Evolutionary conservation across 2,888 invertebrate species (phyloP).

Genomic region (Erebia palarica): DNA sequence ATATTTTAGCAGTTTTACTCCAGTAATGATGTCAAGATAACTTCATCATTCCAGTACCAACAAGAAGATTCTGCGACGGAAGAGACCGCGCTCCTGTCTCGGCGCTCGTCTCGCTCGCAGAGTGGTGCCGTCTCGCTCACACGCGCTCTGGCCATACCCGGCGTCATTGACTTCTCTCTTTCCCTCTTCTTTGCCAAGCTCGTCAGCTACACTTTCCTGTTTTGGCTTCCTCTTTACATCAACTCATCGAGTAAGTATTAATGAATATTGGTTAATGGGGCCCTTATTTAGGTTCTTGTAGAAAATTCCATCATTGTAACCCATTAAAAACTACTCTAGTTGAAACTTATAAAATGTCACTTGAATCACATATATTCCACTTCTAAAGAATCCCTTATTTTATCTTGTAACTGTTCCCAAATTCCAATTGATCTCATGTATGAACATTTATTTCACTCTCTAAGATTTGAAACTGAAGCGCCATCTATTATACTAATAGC

Average conservation of each 20-base stretch:
- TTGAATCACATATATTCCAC: too few relatives aligned
- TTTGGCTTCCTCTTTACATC: conserved; percentile 97
- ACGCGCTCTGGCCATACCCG: conserved; percentile 92
- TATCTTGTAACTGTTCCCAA: background rate
- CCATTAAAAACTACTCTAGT: too few relatives aligned
- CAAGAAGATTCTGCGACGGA: conserved; percentile 57
- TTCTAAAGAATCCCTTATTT: background rate
- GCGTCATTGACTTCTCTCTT: conserved; percentile 95
- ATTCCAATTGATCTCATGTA: too few relatives aligned
- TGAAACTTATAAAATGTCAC: too few relatives aligned
- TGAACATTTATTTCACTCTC: too few relatives aligned
- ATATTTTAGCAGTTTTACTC: background rate
- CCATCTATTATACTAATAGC: too few relatives aligned
- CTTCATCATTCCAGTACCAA: conserved; percentile 31
- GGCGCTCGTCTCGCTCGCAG: conserved; percentile 81
- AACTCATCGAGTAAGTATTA: conserved; percentile 88
- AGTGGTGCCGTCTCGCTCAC: conserved; percentile 86
- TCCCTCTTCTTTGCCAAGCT: conserved; percentile 98
- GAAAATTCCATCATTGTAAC: too few relatives aligned
- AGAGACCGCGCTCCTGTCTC: conserved; percentile 74
- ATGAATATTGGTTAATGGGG: background rate
- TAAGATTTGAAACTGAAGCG: too few relatives aligned
- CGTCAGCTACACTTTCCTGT: conserved; percentile 98
- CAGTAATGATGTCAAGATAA: background rate
- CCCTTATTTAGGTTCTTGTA: background rate